Percentiles rank a stretch among this genome's conserved stretches.
Evolutionary conservation across 2,113 vertebrate species (phyloP).

Genomic region (Arothron firmamentum): DNA sequence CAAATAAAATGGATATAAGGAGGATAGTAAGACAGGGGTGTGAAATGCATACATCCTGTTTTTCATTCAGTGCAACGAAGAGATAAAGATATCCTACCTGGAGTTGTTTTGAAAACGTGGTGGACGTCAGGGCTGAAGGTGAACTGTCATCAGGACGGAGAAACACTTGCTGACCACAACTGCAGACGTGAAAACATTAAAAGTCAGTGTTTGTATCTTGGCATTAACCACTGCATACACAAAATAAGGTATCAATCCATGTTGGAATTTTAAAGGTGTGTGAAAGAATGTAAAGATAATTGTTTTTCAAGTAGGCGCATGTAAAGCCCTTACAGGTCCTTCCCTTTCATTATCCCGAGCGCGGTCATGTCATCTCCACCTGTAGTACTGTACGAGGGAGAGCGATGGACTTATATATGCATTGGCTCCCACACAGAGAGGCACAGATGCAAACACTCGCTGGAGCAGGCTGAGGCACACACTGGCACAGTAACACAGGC

Average conservation of each 20-base stretch:
- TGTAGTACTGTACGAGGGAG: slow-evolving; percentile 60
- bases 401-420: slow-evolving; percentile 41
- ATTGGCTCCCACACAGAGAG: slow-evolving; percentile 38
- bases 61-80: background rate
- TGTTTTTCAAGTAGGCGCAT: slow-evolving; percentile 3
- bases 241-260: slow-evolving; percentile 36
- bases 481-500: slow-evolving; percentile 50
- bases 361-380: slow-evolving; percentile 76
- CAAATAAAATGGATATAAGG: slow-evolving; percentile 5
- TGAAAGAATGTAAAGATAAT: slow-evolving; percentile 34
- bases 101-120: slow-evolving; percentile 59
- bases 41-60: slow-evolving; percentile 37
- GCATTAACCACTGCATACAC: slow-evolving; percentile 19
- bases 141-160: slow-evolving; percentile 69
- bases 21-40: background rate
- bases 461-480: slow-evolving; percentile 55
- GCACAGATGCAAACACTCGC: slow-evolving; percentile 20
- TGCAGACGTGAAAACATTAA: slow-evolving; percentile 45
- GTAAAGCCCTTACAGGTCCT: slow-evolving; percentile 71
- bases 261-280: slow-evolving; percentile 55
- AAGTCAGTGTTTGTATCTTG: slow-evolving; percentile 28
- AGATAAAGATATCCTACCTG: slow-evolving; percentile 57
- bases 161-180: slow-evolving; percentile 75
- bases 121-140: slow-evolving; percentile 53
- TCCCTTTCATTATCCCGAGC: slow-evolving; percentile 68